Conservation (phyloP, 2,797 vertebrate species). For the Falco columbarius region DNA sequence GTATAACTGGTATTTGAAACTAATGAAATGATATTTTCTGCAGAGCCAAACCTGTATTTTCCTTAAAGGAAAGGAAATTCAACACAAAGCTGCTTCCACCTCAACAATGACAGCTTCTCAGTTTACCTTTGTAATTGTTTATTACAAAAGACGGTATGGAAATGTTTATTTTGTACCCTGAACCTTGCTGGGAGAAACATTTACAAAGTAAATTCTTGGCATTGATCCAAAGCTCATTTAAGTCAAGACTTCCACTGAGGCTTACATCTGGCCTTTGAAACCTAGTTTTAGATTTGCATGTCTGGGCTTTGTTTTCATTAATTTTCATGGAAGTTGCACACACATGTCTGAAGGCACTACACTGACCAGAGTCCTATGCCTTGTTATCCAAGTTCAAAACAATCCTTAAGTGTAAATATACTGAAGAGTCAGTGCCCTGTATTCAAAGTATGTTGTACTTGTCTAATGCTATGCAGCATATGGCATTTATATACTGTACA, state of each 20-base stretch:
- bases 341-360: not conserved
- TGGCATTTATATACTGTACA: rapidly evolving
- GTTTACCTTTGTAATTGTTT: not conserved
- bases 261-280: slow-evolving; percentile 20
- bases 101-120: not conserved
- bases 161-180: not conserved
- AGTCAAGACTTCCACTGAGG: not conserved
- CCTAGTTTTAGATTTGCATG: not conserved
- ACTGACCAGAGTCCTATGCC: not conserved
- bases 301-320: not conserved
- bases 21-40: not conserved
- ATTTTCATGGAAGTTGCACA: not conserved
- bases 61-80: not conserved
- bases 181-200: not conserved
- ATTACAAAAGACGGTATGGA: not conserved
- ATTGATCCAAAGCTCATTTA: not conserved
- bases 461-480: not conserved
- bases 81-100: not conserved
- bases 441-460: not conserved
- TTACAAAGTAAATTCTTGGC: not conserved
- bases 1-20: not conserved
- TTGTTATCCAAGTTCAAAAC: not conserved
- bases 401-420: not conserved
- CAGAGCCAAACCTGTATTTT: not conserved
- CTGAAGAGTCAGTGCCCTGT: not conserved